Percentiles rank a stretch among this genome's conserved stretches.
Conservation (phyloP, 2,888 invertebrate species). For the Pristionchus maxplancki region DNA sequence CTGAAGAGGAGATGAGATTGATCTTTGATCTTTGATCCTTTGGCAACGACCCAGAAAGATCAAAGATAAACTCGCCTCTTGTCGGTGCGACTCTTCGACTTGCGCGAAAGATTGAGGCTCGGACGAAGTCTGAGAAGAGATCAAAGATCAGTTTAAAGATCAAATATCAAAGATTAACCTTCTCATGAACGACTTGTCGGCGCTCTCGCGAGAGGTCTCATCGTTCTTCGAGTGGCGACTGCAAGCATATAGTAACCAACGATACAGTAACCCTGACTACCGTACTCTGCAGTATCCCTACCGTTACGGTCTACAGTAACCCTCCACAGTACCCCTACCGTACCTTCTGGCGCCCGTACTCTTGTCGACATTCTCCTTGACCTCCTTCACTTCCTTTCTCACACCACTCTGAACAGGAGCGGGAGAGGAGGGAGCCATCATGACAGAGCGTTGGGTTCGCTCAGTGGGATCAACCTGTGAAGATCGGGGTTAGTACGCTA, state of each 20-base stretch:
- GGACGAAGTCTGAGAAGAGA: conserved; percentile 10
- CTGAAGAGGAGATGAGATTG: too few relatives aligned
- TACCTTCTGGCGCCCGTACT: background rate
- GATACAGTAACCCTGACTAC: too few relatives aligned
- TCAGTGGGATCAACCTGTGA: too few relatives aligned
- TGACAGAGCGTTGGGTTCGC: too few relatives aligned
- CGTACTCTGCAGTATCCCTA: background rate
- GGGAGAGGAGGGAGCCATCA: too few relatives aligned
- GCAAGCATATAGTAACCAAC: background rate
- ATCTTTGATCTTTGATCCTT: too few relatives aligned
- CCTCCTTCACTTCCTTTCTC: conserved; percentile 36
- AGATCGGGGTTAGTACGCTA: too few relatives aligned
- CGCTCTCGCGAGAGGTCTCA: background rate
- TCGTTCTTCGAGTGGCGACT: conserved; percentile 14
- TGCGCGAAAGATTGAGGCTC: background rate
- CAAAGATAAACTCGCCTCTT: background rate
- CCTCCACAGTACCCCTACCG: too few relatives aligned
- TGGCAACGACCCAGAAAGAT: too few relatives aligned
- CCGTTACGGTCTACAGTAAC: too few relatives aligned
- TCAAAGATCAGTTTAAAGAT: background rate
- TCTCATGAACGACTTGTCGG: background rate
- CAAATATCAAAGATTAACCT: too few relatives aligned
- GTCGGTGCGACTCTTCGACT: conserved; percentile 8
- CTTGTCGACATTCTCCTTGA: background rate
- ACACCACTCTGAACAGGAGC: background rate